Percentiles rank a stretch among this genome's conserved stretches.
Conservation (phyloP, 2,113 vertebrate species). For the Eretmochelys imbricata region DNA sequence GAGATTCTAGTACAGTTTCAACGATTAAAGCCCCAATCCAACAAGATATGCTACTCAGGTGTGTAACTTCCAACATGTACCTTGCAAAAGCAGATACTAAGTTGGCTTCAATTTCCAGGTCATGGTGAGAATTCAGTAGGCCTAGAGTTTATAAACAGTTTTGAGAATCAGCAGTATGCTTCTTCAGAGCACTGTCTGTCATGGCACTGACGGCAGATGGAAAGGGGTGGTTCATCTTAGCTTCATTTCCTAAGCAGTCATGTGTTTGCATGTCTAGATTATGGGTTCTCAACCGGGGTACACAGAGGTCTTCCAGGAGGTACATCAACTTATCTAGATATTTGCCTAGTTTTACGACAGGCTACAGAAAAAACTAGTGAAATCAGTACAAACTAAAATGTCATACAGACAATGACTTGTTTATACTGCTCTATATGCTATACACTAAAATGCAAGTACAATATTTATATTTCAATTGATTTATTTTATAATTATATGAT, state of each 20-base stretch:
- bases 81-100: not conserved
- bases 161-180: not conserved
- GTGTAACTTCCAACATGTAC: not conserved
- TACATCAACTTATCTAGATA: no score
- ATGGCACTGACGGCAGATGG: not conserved
- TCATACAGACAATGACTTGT: no score
- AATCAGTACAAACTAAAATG: no score
- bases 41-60: not conserved
- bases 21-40: not conserved
- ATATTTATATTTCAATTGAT: no score
- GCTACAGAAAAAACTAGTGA: no score
- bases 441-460: no score
- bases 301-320: no score
- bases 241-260: not conserved
- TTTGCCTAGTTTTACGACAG: no score
- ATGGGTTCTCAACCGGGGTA: not conserved
- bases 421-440: no score
- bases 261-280: constrained; percentile 47
- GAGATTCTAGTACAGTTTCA: not conserved
- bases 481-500: no score
- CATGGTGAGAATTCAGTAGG: not conserved
- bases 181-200: constrained; percentile 21
- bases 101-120: not conserved
- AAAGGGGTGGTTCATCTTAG: constrained; percentile 9
- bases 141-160: not conserved